A percentile compares a stretch with the other conserved stretches of the same genome.
These are phyloP conservation scores for Plecotus auritus DNA, from an alignment of 2,113 vertebrate genomes.

Conservation along the genomic window DNA sequence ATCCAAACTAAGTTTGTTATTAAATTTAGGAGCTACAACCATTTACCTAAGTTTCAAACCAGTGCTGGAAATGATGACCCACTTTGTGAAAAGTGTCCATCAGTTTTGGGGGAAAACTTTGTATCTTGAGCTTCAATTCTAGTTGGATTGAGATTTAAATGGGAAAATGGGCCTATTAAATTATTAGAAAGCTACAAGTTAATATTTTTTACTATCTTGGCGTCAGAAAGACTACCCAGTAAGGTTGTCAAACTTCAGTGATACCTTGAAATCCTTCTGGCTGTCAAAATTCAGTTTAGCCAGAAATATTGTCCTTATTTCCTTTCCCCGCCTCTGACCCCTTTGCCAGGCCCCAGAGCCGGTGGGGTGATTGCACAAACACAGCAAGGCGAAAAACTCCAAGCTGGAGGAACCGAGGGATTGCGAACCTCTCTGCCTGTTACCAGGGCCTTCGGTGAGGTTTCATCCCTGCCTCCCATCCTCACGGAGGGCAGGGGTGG, in stretches of 20 bases:
- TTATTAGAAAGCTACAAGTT: background rate
- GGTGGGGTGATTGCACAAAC: background rate
- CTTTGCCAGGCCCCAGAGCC: background rate
- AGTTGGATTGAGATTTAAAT: background rate
- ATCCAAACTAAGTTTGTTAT: background rate
- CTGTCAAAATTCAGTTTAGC: background rate
- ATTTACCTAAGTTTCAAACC: background rate
- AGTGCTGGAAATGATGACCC: background rate
- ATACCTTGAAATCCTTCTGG: background rate
- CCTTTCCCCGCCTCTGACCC: background rate
- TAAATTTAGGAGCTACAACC: background rate
- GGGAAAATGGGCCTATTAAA: background rate
- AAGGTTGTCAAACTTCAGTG: background rate
- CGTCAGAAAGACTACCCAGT: background rate
- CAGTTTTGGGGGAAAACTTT: background rate
- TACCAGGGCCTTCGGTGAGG: background rate
- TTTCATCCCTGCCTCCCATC: background rate
- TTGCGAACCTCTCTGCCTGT: background rate
- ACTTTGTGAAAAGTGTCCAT: background rate
- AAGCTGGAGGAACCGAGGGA: background rate
- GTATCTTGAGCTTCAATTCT: background rate
- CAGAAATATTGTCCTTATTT: background rate
- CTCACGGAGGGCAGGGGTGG: background rate
- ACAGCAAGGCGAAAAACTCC: background rate
- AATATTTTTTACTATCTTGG: background rate